Evolutionary conservation across 2,113 vertebrate species (phyloP), one percentile per base, ranked within the genome.

Genomic region (Thalassarche chlororhynchos): DNA sequence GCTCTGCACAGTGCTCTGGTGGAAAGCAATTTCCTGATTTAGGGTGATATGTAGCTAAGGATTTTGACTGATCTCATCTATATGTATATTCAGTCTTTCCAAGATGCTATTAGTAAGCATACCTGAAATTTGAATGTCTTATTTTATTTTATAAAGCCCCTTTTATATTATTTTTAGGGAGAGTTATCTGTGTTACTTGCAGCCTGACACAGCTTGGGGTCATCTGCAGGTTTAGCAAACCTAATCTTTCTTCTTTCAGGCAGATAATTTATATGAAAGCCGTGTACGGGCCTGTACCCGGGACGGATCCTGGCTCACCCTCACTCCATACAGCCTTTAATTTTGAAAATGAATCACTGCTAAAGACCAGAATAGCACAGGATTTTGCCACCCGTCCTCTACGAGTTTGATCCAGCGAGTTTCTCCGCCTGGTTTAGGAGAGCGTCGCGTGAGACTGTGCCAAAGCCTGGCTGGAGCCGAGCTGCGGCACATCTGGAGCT

Each of bases 61-160:
- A 93, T 95, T 94, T 96, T 94, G 93, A 72, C 84, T 78, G 65
- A 90, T 97, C 89, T 91, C 91, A 89, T 96, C 70, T 95, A 68
- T 87, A 85, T 94, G 81, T 79, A 93, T 91, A 90, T 93, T 94
- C 74, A 61, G 69, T 52, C 70, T 85, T 81, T 84, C 77, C 6
- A 13, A 89, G 61, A 57, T 49, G 70, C 44, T 87, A 64, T 91
- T 93, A 95, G 69, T 79, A 96, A 94, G 44, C 78, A 69, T 31
- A 79, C 21, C 44, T 4, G 0, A 95, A 96, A 94, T 96, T 42
- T 90, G 49, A 87, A 91, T 94, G 89, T 69, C 74, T 89, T 65
- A 32, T 71, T 96, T 95, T 94, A 64, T 89, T 94, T 87, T 40
- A 57, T 52, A 69, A 83, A 87, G 15, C 25, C 9, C 69, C 36